These are phyloP conservation scores for Hoplias malabaricus DNA, from an alignment of 2,113 vertebrate genomes.

Conservation along the genomic window DNA sequence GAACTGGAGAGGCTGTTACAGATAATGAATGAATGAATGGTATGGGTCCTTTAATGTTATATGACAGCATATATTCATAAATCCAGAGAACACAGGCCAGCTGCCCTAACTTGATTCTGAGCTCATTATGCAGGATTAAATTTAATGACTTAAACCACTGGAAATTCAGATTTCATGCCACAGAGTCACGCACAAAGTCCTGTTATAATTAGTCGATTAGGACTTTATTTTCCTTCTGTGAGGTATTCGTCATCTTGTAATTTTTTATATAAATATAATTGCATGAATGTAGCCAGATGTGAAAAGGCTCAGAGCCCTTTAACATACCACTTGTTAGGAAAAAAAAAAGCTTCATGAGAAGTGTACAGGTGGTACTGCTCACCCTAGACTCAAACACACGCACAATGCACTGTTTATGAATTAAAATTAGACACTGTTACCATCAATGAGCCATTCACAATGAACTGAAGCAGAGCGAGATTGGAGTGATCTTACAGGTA, in stretches of 20 bases:
- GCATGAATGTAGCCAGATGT: not conserved
- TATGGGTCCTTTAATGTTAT: too few species aligned
- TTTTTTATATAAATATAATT: not conserved
- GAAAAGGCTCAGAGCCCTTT: not conserved
- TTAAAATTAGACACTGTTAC: conserved; percentile 3
- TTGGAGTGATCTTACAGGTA: conserved; percentile 16
- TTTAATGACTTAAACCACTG: conserved; percentile 33
- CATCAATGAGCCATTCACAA: conserved; percentile 32
- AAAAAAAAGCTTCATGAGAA: not conserved
- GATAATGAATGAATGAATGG: too few species aligned
- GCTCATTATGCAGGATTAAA: not conserved
- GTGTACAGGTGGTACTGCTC: not conserved
- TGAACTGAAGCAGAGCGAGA: conserved; percentile 3
- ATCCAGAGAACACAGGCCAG: not conserved
- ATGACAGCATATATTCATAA: not conserved
- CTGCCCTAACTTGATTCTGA: not conserved
- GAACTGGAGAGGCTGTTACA: too few species aligned
- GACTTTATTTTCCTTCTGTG: not conserved
- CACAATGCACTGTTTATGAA: not conserved
- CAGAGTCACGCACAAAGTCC: not conserved
- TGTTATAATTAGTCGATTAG: not conserved
- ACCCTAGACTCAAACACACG: not conserved
- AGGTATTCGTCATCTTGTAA: not conserved
- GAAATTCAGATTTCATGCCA: conserved; percentile 32
- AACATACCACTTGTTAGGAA: not conserved